A percentile compares a stretch with the other conserved stretches of the same genome.
phyloP scores from a whole-genome alignment of 2,797 vertebrate species.

The Valencia hispanica region DNA sequence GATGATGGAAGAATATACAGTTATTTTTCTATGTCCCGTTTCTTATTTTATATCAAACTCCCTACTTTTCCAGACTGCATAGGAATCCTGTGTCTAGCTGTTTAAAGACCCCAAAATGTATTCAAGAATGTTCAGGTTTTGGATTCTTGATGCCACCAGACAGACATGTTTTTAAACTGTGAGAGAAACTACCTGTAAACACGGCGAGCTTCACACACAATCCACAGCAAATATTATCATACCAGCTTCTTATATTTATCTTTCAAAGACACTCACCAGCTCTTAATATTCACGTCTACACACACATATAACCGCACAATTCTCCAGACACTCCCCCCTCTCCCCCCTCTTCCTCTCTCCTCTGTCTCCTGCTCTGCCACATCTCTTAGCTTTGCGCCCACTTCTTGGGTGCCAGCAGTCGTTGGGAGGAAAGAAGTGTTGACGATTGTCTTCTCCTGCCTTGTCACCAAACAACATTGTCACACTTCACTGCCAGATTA shows the following conservation, averaged over 20 bases:
- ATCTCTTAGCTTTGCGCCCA: conserved; percentile 62
- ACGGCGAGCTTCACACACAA: conserved; percentile 1
- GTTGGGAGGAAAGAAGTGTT: conserved; percentile 78
- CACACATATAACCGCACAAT: conserved; percentile 16
- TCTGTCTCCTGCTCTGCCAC: conserved; percentile 47
- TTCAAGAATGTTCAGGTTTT: not conserved
- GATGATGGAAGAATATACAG: not conserved
- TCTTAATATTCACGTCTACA: conserved; percentile 14
- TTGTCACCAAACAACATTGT: conserved; percentile 83
- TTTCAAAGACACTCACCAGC: conserved; percentile 13
- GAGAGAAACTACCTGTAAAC: conserved; percentile 7
- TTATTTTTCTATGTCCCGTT: not conserved
- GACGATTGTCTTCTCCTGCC: conserved; percentile 80
- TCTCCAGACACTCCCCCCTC: conserved; percentile 13
- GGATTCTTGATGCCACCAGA: not conserved
- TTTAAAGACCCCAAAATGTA: not conserved
- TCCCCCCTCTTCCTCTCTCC: not conserved
- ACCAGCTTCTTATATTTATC: conserved; percentile 28
- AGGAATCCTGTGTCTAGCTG: not conserved
- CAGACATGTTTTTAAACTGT: not conserved
- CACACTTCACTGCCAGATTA: conserved; percentile 82
- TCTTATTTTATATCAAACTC: not conserved
- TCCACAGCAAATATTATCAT: conserved; percentile 17
- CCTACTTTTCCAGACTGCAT: not conserved
- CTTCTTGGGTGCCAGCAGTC: conserved; percentile 70